Percentiles rank a stretch among this genome's conserved stretches.
These are phyloP conservation scores for Neoscelio sp. DNA, from an alignment of 2,888 invertebrate species.

Conservation along the genomic window DNA sequence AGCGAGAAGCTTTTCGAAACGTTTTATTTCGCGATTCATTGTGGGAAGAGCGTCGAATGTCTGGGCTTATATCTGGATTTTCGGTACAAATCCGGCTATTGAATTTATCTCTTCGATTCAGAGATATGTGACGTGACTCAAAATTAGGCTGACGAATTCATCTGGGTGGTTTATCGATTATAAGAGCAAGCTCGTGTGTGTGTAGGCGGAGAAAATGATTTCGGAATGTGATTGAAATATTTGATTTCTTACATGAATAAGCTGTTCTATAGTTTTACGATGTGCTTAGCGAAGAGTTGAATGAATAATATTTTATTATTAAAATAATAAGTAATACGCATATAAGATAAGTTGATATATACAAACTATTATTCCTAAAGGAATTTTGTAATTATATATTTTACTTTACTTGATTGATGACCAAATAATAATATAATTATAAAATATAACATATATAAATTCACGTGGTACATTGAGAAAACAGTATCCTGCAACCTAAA, in stretches of 20 bases:
- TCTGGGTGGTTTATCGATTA: slow-evolving; percentile 39
- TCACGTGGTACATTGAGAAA: too few relatives aligned
- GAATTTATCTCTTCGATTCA: slow-evolving; percentile 52
- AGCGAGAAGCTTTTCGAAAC: slow-evolving; percentile 67
- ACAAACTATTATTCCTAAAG: too few relatives aligned
- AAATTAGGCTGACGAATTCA: slow-evolving; percentile 46
- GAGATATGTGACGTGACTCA: slow-evolving; percentile 40
- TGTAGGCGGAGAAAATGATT: slow-evolving; percentile 33
- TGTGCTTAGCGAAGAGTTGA: background rate
- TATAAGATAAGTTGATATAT: too few relatives aligned
- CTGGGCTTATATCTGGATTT: slow-evolving; percentile 47
- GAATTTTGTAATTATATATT: too few relatives aligned
- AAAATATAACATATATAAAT: too few relatives aligned
- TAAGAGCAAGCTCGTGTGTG: slow-evolving; percentile 4
- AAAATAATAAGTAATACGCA: too few relatives aligned
- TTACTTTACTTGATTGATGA: too few relatives aligned
- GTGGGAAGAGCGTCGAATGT: slow-evolving; percentile 38
- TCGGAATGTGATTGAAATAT: slow-evolving; percentile 42
- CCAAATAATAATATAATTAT: too few relatives aligned
- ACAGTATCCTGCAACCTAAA: too few relatives aligned
- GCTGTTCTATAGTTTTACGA: slow-evolving; percentile 11
- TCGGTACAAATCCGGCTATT: slow-evolving; percentile 56
- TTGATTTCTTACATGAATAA: slow-evolving; percentile 19
- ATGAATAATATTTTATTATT: background rate
- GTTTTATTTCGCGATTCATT: slow-evolving; percentile 63